Conservation (phyloP, 1,140 invertebrate species). For the Drosophila triauraria region DNA sequence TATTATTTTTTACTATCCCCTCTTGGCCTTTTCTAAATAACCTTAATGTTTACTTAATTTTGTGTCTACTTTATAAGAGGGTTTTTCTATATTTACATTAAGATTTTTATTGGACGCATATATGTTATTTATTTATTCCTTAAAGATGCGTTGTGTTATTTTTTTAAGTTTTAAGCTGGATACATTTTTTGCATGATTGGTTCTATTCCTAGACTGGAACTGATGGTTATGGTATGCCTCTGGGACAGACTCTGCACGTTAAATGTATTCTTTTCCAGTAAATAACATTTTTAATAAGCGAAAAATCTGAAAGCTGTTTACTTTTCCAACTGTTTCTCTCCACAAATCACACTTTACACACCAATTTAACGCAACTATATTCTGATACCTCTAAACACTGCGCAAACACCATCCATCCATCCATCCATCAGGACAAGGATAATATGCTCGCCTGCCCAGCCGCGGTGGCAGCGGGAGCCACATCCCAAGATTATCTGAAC, state of each 20-base stretch:
- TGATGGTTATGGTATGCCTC: constrained; percentile 45
- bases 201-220: constrained; percentile 37
- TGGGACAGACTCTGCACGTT: constrained; percentile 57
- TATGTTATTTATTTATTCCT: constrained; percentile 9
- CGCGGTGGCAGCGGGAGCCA: constrained; percentile 30
- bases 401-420: constrained; percentile 13
- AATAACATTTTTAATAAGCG: constrained; percentile 57
- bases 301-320: constrained; percentile 46
- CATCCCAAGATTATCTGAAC: constrained; percentile 68
- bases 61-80: constrained; percentile 2
- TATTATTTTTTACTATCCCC: constrained; percentile 22
- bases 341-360: constrained; percentile 19
- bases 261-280: constrained; percentile 47
- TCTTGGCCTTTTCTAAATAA: constrained; percentile 14
- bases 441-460: constrained; percentile 49
- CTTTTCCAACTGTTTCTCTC: background rate
- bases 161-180: constrained; percentile 25
- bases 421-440: constrained; percentile 65
- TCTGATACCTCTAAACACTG: constrained; percentile 57
- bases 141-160: constrained; percentile 11
- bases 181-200: constrained; percentile 22
- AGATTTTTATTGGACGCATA: constrained; percentile 14
- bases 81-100: constrained; percentile 1
- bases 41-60: constrained; percentile 21
- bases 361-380: constrained; percentile 33